phyloP scores from a whole-genome alignment of 2,797 vertebrate species.

The Betta splendens region DNA sequence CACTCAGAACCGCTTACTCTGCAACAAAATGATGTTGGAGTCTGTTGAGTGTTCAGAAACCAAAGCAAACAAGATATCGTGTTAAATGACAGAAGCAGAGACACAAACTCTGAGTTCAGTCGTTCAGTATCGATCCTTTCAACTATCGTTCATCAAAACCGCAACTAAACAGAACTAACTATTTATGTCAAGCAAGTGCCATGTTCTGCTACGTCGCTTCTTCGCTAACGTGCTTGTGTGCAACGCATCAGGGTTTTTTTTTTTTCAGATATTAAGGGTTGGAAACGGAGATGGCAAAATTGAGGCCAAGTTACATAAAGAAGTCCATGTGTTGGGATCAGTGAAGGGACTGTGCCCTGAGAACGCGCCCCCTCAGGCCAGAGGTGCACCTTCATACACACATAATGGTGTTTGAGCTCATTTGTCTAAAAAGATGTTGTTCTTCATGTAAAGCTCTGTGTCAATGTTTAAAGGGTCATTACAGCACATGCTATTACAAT shows the following conservation, averaged over 20 bases:
- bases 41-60: too few species aligned
- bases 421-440: constrained; percentile 1
- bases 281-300: constrained; percentile 6
- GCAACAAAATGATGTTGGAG: too few species aligned
- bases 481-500: constrained; percentile 9
- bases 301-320: neutral
- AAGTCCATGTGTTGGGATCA: too few species aligned
- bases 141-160: neutral
- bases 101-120: too few species aligned
- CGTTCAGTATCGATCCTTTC: neutral
- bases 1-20: too few species aligned
- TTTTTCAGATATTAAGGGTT: constrained; percentile 11
- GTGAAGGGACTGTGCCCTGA: neutral
- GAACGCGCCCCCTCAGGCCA: neutral
- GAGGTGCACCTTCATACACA: constrained; percentile 3
- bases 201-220: neutral
- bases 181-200: neutral
- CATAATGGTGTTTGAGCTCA: neutral
- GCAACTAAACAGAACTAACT: neutral
- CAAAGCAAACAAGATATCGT: too few species aligned
- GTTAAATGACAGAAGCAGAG: too few species aligned
- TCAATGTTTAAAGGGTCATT: neutral
- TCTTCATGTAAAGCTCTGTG: neutral
- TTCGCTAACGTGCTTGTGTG: neutral
- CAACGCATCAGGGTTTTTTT: neutral